Base-by-base conservation (phyloP, 2,113 vertebrate species). In the Balaenoptera acutorostrata region DNA sequence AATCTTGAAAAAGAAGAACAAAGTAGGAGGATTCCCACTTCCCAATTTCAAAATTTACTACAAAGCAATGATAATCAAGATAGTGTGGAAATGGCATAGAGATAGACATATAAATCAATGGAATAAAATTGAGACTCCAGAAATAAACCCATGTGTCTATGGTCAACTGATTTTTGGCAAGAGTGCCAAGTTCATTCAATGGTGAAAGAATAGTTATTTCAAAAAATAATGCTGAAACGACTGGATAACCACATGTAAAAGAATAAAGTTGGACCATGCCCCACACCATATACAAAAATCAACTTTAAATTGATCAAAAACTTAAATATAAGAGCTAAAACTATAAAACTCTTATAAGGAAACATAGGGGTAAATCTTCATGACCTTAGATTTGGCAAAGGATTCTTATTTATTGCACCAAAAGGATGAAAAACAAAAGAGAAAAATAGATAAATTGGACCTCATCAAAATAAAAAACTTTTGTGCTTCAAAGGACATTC, bases 1-100 rank as follows among this genome's bases (percentile, higher is more conserved):
- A 78, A 15, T 78, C 63, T 92, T 83, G 68, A 78, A 75, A 94
- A 92, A 33, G 11, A 93, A 96, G 52, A 95, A 71, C 61, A 66
- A 88, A 88, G 78, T 44, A 64, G 25, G 61, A 87, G 31, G 39
- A 83, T 21, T 85, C 74, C 44, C 13, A 87, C 44, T 88, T 96
- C 39, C 66, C 77, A 20, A 31, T 66, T 88, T 93, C 74, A 90
- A 41, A 71, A 55, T 93, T 93, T 72, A 95, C 46, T 78, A 84
- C 44, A 77, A 96, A 84, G 39, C 71, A 92, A 8, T 72, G 39
- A 29, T 87, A 90, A 92, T 55, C 66, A 74, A 88, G 66, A 41
- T 11, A 77, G 49, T 49, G 39, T 64, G 61, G 14, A 84, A 74
- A 23, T 39, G 8, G 64, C 36, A 63, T 74, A 85, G 83, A 17